Base-by-base conservation (phyloP, 92 coral and sea anemone species). In the Paragorgia papillata region DNA sequence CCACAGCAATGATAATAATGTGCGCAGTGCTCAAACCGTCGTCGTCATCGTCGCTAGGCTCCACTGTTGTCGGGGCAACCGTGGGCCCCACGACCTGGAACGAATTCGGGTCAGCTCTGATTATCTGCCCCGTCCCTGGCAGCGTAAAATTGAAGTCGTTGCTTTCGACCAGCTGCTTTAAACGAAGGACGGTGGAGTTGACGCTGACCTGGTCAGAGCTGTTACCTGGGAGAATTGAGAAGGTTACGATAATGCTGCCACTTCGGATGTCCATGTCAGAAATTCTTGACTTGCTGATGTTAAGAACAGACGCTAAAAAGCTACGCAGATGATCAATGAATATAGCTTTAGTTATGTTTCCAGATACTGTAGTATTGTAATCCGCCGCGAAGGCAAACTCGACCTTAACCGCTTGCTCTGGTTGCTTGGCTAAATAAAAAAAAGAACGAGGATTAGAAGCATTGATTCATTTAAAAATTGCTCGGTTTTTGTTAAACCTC, bases 221-320 rank as follows among this genome's bases (percentile, higher is more conserved):
- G 46, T 70, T 68, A 34, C 44, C 62, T 0, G 96, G 83, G 18
- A 87, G 57, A 75, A 92, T 54, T 1, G 76, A 61, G 62, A 92
- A 89, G 15, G 90, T 66, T 13, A 92, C 92, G 29, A 90, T 54
- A 20, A 92, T 89, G 66, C 97, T 89, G 18, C 97, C 97, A 53
- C 50, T 59, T 32, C 66, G 19, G 57, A 83, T 79, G 33, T 62
- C 28, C 51, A 87, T 50, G 30, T 83, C 51, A n/a, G 50, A 25
- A 5, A 92, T 82, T 26, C 96, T 87, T 31, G 85, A 71, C 26
- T 28, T 26, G 24, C 46, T 31, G 70, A 92, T 78, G 9, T 35
- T 57, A 30, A 92, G 91, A 20, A 21, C 69, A 4, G 51, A 73
- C 2, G 89, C 83, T 13, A 87, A 66, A 30, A 61, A 46, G 32